Evolutionary conservation across 2,888 invertebrate species (phyloP), one percentile per base, ranked within the genome.

Genomic region (Willowsia nigromaculata): DNA sequence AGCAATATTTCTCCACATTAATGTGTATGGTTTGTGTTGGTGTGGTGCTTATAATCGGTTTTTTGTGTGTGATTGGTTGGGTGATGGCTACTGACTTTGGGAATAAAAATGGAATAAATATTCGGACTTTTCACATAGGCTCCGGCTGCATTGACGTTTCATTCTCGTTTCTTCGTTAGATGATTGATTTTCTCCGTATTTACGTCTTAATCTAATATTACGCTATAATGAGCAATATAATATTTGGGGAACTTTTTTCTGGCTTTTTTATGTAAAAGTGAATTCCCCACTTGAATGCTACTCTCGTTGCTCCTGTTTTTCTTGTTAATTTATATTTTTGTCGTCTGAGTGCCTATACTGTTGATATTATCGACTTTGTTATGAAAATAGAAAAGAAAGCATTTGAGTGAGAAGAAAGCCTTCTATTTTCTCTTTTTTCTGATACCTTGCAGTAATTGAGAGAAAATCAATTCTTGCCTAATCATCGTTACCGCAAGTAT

Each of bases 151-250:
- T 74, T n/a, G 76, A 76, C 59, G 59, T 76, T 50, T 74, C 74
- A 71, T 30, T 62, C 62, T 27, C 37, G 27, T 59, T 30, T 59
- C 30, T 59, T n/a, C 9, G 33, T 68, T 53, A 25, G 15, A 85
- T 85, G 85, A 81, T 82, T 88, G 88, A 81, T 82, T 87, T 88
- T 33, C 30, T 76, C 4, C 9, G 22, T 56, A 25, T 50, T 68
- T 83, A 33, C 53, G 85, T 78, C 85, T 85, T 85, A 78, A 85
- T 85, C 85, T 78, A 85, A 85, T 85, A 85, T 85, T 43, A 43
- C 25, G 40, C 13, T 71, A 71, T 71, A 71, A 71, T 71, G 71
- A 71, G 71, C 71, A 71, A 25, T 71, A 71, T 71, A 43, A 59
- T 27, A 59, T 59, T 27, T n/a, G 53, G 53, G 22, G n/a, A 18